These are phyloP conservation scores for Heliconius hortense DNA, from an alignment of 2,888 invertebrate genomes.

Conservation along the genomic window DNA sequence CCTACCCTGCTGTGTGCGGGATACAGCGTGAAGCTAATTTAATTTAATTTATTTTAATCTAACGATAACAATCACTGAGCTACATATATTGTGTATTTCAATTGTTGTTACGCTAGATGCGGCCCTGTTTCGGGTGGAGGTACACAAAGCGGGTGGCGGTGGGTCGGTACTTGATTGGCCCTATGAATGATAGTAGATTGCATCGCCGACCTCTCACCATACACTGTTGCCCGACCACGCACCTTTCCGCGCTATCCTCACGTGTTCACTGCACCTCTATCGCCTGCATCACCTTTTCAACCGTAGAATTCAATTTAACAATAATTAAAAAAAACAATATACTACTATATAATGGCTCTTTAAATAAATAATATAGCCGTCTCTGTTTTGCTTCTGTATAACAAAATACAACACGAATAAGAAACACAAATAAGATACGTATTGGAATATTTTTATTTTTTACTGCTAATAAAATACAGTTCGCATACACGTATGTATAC, in stretches of 20 bases:
- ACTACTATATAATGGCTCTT: not conserved
- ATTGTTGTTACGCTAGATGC: conserved; percentile 46
- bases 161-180: conserved; percentile 79
- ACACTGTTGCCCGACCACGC: conserved; percentile 49
- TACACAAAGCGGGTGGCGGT: conserved; percentile 68
- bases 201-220: conserved; percentile 49
- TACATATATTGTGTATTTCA: not conserved
- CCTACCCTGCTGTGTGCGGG: too few species aligned
- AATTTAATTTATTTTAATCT: too few species aligned
- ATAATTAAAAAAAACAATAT: not conserved
- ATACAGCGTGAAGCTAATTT: too few species aligned
- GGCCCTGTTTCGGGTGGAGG: conserved; percentile 60
- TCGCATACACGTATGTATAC: conserved; percentile 42
- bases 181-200: conserved; percentile 81
- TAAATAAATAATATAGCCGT: conserved; percentile 22
- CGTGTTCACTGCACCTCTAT: conserved; percentile 21
- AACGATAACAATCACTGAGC: too few species aligned
- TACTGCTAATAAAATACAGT: conserved; percentile 46
- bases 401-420: conserved; percentile 39
- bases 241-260: conserved; percentile 41
- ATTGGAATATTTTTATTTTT: conserved; percentile 41
- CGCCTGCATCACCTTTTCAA: not conserved
- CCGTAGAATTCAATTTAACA: not conserved
- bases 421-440: conserved; percentile 34
- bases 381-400: conserved; percentile 27